Evolutionary conservation across 2,113 vertebrate genomes (phyloP).

Genomic region (Mus musculus): GRCm39 chr8:66878501-66879000

Average conservation of each 20-base stretch:
- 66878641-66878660: neutral
- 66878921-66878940: neutral
- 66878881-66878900: neutral
- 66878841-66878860: neutral
- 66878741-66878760: neutral
- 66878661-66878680: neutral
- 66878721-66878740: neutral
- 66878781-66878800: neutral
- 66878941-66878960: neutral
- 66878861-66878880: neutral
- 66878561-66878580: neutral
- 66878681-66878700: neutral
- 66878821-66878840: neutral
- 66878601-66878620: neutral
- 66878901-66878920: accelerated
- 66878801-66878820: neutral
- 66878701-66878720: neutral
- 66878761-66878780: neutral
- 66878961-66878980: neutral
- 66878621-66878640: neutral
- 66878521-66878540: neutral
- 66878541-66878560: too few relatives aligned
- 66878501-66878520: neutral
- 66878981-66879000: too few relatives aligned
- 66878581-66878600: neutral